Conservation (phyloP, 2,113 vertebrate genomes). For the Empidonax traillii region DNA sequence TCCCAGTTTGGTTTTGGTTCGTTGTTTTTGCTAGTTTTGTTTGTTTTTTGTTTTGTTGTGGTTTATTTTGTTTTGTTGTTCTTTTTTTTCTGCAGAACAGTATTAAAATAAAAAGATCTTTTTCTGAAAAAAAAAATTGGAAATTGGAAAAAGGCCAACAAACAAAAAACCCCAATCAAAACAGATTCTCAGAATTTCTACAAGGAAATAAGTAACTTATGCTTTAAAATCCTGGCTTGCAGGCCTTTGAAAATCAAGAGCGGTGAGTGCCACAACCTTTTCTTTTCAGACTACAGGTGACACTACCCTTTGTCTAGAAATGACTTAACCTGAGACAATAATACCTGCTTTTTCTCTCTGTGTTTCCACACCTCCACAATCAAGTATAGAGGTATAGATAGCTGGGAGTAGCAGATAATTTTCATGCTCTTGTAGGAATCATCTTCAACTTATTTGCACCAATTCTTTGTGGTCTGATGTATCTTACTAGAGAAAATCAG, state of each 20-base stretch:
- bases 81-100: neutral
- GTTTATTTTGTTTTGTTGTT: no score
- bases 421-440: neutral
- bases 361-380: neutral
- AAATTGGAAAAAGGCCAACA: neutral
- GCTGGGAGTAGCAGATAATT: fast-evolving
- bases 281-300: neutral
- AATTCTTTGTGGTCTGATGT: neutral
- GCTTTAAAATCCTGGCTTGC: neutral
- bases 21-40: no score
- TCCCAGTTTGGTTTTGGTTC: neutral
- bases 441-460: neutral
- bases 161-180: fast-evolving
- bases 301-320: neutral
- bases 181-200: neutral
- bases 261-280: neutral
- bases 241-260: neutral
- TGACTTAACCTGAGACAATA: neutral
- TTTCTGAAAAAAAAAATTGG: neutral
- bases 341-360: neutral
- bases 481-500: neutral
- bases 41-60: no score
- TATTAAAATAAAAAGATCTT: neutral
- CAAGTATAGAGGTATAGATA: neutral
- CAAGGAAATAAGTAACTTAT: neutral